These are phyloP conservation scores for Hedya salicella DNA, from an alignment of 2,888 invertebrate genomes.

Conservation along the genomic window DNA sequence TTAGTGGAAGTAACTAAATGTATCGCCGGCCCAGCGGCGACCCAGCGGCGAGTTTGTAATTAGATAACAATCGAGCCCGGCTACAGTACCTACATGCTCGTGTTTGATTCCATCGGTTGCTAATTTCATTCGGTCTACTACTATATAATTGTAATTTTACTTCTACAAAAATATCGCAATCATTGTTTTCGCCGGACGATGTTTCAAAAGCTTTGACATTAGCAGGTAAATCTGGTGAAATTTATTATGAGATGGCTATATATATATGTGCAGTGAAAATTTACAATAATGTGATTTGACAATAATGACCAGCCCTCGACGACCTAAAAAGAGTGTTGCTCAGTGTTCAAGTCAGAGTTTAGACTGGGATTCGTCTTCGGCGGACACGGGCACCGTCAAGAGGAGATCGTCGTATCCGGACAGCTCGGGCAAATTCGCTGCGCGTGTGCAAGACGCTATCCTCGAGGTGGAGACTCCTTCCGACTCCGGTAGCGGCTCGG, in stretches of 20 bases:
- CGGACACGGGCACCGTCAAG: conserved; percentile 89
- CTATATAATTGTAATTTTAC: conserved; percentile 41
- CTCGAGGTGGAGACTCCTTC: conserved; percentile 75
- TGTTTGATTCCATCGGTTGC: conserved; percentile 70
- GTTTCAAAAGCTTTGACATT: conserved; percentile 34
- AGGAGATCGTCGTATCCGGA: conserved; percentile 85
- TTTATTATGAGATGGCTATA: too few species aligned
- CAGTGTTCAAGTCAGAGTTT: conserved; percentile 74
- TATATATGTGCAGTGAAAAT: conserved; percentile 47
- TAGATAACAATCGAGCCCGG: conserved; percentile 76
- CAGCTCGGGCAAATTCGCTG: conserved; percentile 50
- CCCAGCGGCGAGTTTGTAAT: conserved; percentile 73
- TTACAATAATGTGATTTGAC: conserved; percentile 65
- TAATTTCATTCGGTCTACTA: conserved; percentile 56
- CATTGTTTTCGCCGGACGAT: conserved; percentile 41
- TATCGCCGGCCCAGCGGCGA: conserved; percentile 66
- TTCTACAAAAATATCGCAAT: neutral
- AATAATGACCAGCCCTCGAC: conserved; percentile 84
- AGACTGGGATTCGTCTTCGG: conserved; percentile 90
- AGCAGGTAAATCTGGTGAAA: neutral
- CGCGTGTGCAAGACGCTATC: conserved; percentile 62
- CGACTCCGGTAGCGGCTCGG: conserved; percentile 76
- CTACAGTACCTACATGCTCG: conserved; percentile 58
- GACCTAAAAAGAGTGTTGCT: conserved; percentile 73
- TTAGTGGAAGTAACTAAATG: conserved; percentile 67